phyloP scores from a whole-genome alignment of 2,113 vertebrate genomes.

The Xiphorhynchus elegans region DNA sequence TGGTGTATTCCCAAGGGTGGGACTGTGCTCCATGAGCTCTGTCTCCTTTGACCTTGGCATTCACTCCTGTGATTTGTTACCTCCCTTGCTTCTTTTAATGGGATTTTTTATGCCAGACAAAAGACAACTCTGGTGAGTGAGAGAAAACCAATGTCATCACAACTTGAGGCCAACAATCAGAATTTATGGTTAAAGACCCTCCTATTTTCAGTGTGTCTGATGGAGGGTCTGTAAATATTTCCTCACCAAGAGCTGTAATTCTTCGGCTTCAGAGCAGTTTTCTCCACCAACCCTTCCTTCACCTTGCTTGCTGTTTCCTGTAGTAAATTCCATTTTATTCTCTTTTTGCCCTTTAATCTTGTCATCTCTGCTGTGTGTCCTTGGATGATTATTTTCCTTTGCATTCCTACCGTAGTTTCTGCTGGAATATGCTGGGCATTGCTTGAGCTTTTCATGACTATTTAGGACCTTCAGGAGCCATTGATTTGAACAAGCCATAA shows the following conservation, averaged over 20 bases:
- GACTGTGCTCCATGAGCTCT: rapidly evolving
- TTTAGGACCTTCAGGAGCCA: not conserved
- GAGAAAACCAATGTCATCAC: rapidly evolving
- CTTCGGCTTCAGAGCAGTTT: not conserved
- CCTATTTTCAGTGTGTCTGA: not conserved
- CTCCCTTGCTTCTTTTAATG: not conserved
- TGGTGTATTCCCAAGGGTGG: not conserved
- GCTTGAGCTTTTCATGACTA: not conserved
- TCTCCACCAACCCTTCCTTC: not conserved
- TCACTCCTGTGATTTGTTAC: not conserved
- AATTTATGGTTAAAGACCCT: not conserved
- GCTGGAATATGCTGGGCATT: not conserved
- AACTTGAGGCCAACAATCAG: rapidly evolving
- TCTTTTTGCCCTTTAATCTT: not conserved
- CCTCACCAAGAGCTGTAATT: not conserved
- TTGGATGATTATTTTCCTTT: not conserved
- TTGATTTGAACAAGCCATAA: not conserved
- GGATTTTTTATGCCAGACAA: not conserved
- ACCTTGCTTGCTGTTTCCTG: not conserved
- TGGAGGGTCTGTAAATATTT: not conserved
- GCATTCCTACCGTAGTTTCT: not conserved
- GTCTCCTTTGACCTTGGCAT: rapidly evolving
- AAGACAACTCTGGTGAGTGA: not conserved
- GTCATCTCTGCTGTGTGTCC: not conserved
- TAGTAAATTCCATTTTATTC: not conserved